phyloP scores from a whole-genome alignment of 2,113 vertebrate genomes.

The Crotophaga sulcirostris region DNA sequence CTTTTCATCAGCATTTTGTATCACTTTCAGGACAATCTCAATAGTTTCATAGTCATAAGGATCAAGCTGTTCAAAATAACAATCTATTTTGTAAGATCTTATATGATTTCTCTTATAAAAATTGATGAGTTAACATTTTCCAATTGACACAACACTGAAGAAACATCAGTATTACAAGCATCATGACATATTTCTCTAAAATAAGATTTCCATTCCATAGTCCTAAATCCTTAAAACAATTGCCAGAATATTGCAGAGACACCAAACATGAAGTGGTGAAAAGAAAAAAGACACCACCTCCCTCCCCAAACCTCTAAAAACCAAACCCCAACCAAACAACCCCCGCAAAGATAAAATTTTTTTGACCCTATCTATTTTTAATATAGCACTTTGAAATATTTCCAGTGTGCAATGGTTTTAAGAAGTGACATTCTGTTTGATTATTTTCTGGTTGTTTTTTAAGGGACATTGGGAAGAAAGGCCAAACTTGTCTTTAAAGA shows the following conservation, averaged over 20 bases:
- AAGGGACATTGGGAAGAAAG: neutral
- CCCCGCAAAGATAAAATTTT: accelerated
- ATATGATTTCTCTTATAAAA: neutral
- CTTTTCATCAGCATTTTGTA: constrained; percentile 85
- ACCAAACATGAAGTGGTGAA: neutral
- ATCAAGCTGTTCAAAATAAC: constrained; percentile 82
- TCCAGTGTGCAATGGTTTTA: neutral
- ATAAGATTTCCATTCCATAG: neutral
- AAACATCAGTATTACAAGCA: neutral
- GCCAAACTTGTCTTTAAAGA: neutral
- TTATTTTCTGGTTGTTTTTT: neutral
- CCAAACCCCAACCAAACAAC: no score
- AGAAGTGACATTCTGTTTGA: neutral
- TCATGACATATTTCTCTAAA: neutral
- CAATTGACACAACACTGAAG: neutral
- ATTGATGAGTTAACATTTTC: no score
- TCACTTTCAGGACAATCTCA: constrained; percentile 86
- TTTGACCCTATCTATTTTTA: neutral
- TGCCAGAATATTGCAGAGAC: neutral
- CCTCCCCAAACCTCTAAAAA: neutral
- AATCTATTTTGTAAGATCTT: neutral
- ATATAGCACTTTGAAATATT: neutral
- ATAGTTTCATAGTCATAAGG: constrained; percentile 96
- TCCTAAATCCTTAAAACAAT: neutral
- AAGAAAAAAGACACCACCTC: neutral